Evolutionary conservation across 2,113 vertebrate species (phyloP).

Genomic region (Clarias gariepinus): DNA sequence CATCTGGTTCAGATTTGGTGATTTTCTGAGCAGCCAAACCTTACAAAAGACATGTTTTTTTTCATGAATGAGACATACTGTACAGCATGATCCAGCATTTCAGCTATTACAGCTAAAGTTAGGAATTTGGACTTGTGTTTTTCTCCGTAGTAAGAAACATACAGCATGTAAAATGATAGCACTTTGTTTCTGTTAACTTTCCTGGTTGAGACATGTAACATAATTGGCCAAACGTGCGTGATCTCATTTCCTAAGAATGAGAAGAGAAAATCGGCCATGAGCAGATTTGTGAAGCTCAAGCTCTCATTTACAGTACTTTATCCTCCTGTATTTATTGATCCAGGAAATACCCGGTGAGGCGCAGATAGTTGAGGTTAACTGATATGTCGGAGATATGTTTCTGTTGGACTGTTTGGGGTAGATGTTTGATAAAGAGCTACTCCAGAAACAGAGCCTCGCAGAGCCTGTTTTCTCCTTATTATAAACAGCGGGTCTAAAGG

Average conservation of each 20-base stretch:
- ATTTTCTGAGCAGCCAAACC: not conserved
- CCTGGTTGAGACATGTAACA: constrained; percentile 21
- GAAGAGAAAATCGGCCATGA: not conserved
- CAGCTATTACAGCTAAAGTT: not conserved
- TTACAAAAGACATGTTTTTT: constrained; percentile 4
- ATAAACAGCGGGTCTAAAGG: not conserved
- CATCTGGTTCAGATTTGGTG: constrained; percentile 50
- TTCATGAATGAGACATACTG: constrained; percentile 20
- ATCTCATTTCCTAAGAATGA: constrained; percentile 45
- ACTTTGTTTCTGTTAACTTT: not conserved
- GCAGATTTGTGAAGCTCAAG: not conserved
- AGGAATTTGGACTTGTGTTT: not conserved
- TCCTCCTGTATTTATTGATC: constrained; percentile 22
- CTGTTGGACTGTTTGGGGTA: not conserved
- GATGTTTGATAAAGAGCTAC: not conserved
- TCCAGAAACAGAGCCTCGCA: not conserved
- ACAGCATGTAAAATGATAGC: constrained; percentile 3
- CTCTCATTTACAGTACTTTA: not conserved
- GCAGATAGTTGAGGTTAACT: constrained; percentile 11
- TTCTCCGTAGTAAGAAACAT: not conserved
- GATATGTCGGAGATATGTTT: not conserved
- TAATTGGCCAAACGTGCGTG: constrained; percentile 37
- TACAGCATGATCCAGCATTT: constrained; percentile 2
- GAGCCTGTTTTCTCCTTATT: not conserved
- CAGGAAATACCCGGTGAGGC: not conserved